Conservation (phyloP, 2,113 vertebrate genomes). For the Sturnus vulgaris region DNA sequence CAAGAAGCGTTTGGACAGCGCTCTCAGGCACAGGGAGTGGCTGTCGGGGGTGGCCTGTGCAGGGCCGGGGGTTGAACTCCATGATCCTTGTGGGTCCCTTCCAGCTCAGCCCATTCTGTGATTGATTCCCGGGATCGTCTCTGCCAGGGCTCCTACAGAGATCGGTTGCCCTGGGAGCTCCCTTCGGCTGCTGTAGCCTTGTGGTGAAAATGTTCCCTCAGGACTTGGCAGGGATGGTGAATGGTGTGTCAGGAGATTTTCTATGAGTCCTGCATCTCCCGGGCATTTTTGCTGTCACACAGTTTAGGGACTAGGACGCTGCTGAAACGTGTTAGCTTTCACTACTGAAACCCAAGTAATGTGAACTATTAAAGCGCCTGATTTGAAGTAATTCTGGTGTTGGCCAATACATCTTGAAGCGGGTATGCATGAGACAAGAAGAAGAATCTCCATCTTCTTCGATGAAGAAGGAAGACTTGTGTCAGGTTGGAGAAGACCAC, state of each 20-base stretch:
- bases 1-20: too few species aligned
- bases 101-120: rapidly evolving
- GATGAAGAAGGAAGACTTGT: not conserved
- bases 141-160: rapidly evolving
- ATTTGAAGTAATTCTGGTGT: not conserved
- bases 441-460: too few species aligned
- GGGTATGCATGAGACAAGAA: rapidly evolving
- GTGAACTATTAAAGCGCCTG: not conserved
- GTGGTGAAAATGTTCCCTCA: not conserved
- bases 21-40: not conserved
- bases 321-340: not conserved
- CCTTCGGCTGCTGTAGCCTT: rapidly evolving
- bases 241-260: not conserved
- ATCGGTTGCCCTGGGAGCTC: too few species aligned
- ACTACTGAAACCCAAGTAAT: not conserved
- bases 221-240: rapidly evolving
- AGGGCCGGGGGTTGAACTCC: rapidly evolving
- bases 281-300: not conserved
- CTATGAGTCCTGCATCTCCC: rapidly evolving
- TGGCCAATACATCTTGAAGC: rapidly evolving
- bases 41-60: not conserved
- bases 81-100: not conserved
- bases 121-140: too few species aligned
- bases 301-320: too few species aligned
- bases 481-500: not conserved